Base-by-base conservation (phyloP, 2,888 invertebrate genomes). In the Rhaphigaster nebulosa region DNA sequence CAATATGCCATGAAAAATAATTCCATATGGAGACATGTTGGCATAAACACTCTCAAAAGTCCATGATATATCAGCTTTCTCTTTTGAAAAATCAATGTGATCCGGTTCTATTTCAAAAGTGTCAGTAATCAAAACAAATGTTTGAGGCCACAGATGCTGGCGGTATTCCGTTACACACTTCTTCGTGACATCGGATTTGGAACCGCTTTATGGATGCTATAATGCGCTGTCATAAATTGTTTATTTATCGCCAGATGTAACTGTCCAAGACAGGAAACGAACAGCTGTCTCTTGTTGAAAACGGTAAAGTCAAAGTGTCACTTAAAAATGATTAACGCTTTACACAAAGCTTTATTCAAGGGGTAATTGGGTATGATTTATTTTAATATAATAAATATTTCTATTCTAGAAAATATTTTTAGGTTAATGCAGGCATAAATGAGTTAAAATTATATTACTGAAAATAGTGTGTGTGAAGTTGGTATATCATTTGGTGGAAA, bases 91-190 rank as follows among this genome's bases (percentile, higher is more conserved):
- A 70, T 70, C 70, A 70, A 34, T 34, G 34, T 8, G 70, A 70
- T 70, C 34, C 70, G 70, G 34, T 70, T 70, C 70, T 70, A 70
- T 70, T 70, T 70, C 70, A 70, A 38, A 70, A 70, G 70, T 70
- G 70, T 70, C 70, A 20, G 34, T 70, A 70, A 70, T 70, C 70
- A 70, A 70, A 70, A 70, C 70, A 70, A 70, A 70, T 70, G 70
- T 70, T 70, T 70, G 70, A 34, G 34, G 70, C 34, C 34, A 34
- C 70, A 70, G 70, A 70, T 34, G 34, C 70, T 6, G 34, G 20
- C 4, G 34, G 23, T 70, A 70, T 70, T 70, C 34, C 70, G 70
- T 70, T 70, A 70, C 70, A 29, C 65, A 34, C 34, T 70, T 70
- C 70, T 18, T 70, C 70, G 70, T 70, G 65, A 65, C 65, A 70